phyloP scores from a whole-genome alignment of 2,797 vertebrate species.

The Hapalemur alaotrensis region DNA sequence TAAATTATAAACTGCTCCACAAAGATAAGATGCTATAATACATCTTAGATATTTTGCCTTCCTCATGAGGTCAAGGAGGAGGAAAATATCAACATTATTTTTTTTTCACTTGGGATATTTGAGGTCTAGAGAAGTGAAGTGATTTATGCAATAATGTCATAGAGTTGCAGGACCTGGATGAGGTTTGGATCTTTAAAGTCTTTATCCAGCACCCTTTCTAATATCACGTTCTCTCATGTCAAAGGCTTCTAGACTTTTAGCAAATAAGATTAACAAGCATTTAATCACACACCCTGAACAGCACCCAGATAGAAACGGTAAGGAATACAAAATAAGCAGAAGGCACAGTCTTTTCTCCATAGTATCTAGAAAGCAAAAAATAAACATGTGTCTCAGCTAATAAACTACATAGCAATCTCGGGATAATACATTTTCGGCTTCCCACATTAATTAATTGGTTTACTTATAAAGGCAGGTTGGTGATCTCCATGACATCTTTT shows the following conservation, averaged over 20 bases:
- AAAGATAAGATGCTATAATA: not conserved
- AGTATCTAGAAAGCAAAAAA: not conserved
- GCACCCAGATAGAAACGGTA: not conserved
- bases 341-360: not conserved
- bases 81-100: not conserved
- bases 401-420: not conserved
- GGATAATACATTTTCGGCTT: not conserved
- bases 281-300: not conserved
- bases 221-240: not conserved
- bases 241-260: not conserved
- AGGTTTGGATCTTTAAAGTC: not conserved
- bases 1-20: not conserved
- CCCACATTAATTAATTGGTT: not conserved
- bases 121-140: not conserved
- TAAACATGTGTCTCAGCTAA: not conserved
- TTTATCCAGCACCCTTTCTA: not conserved
- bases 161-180: not conserved
- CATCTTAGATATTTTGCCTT: not conserved
- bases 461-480: not conserved
- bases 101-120: not conserved
- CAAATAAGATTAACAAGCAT: not conserved
- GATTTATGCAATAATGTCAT: not conserved
- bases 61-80: not conserved
- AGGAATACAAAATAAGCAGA: slow-evolving; percentile 26
- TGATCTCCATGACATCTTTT: not conserved